Conservation (phyloP, 2,113 vertebrate genomes). For the Semnopithecus entellus region DNA sequence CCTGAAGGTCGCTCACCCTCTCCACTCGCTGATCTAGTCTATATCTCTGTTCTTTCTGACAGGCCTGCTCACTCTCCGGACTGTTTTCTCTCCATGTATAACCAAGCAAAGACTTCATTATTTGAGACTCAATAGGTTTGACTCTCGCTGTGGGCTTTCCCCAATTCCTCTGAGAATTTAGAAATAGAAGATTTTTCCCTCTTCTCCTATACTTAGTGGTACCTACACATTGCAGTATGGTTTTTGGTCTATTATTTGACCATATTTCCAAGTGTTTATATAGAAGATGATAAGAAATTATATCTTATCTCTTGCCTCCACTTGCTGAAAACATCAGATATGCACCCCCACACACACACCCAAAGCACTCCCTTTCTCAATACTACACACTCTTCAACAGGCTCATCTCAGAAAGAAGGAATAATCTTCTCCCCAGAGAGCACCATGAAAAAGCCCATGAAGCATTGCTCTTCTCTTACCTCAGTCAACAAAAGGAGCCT, state of each 20-base stretch:
- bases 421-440: not conserved
- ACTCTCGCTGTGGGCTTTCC: not conserved
- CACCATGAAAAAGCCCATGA: not conserved
- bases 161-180: not conserved
- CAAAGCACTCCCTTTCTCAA: not conserved
- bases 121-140: not conserved
- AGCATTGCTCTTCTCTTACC: not conserved
- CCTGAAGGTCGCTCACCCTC: accelerated
- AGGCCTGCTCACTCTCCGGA: not conserved
- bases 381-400: accelerated
- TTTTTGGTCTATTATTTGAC: not conserved
- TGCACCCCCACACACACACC: accelerated
- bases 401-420: not conserved
- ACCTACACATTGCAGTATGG: not conserved
- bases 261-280: not conserved
- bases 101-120: not conserved
- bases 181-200: not conserved
- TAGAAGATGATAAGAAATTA: not conserved
- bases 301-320: not conserved
- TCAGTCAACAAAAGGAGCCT: not conserved
- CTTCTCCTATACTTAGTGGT: not conserved
- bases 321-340: not conserved
- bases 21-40: not conserved
- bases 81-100: not conserved
- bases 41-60: not conserved